Conservation (phyloP, 2,888 invertebrate genomes). For the Globia sparganii region DNA sequence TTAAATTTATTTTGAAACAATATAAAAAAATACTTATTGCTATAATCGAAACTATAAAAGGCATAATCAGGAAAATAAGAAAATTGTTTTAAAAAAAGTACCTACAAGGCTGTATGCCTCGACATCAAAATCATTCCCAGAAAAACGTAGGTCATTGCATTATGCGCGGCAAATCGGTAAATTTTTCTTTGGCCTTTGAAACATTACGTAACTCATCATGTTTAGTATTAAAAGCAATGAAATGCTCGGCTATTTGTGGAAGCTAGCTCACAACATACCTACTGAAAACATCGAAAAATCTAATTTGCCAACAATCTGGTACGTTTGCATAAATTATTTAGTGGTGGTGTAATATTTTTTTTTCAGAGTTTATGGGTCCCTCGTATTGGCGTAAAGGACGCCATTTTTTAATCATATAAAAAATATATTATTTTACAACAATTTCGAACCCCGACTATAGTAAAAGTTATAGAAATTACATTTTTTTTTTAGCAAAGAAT, state of each 20-base stretch:
- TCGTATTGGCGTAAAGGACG: no score
- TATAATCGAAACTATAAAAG: background rate
- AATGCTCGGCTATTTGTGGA: constrained; percentile 64
- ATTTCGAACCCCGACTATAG: background rate
- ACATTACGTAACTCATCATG: constrained; percentile 46
- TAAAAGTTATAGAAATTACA: background rate
- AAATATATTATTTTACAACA: background rate
- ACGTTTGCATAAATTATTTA: constrained; percentile 17
- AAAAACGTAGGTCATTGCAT: constrained; percentile 42
- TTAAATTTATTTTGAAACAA: background rate
- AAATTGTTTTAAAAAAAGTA: background rate
- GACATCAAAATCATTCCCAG: background rate
- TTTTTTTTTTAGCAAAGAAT: constrained; percentile 59
- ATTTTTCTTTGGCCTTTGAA: background rate
- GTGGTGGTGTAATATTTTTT: background rate
- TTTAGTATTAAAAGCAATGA: constrained; percentile 62
- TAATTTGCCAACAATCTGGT: constrained; percentile 67
- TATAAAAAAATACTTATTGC: background rate
- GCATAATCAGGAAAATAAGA: background rate
- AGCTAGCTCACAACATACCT: constrained; percentile 57
- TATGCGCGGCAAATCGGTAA: constrained; percentile 17
- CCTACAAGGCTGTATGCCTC: constrained; percentile 37
- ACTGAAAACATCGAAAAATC: constrained; percentile 36
- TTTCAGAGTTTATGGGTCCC: background rate
- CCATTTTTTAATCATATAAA: no score